Conservation (phyloP, 2,888 invertebrate species). For the Xanthia icteritia region DNA sequence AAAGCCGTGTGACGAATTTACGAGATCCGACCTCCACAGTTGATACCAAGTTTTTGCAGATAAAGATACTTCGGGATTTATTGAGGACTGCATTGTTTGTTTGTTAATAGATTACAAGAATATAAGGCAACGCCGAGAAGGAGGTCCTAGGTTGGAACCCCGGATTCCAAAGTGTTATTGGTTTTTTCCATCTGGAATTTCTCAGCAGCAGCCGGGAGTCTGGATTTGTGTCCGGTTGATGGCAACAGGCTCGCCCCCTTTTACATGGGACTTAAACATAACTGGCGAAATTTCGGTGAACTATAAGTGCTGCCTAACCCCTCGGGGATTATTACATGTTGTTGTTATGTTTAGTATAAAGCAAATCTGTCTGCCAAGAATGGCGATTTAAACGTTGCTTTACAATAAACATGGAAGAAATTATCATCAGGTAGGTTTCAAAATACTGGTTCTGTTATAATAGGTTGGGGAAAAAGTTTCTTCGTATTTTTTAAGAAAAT, state of each 20-base stretch:
- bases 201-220: background rate
- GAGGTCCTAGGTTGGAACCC: background rate
- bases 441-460: too few species aligned
- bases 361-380: too few species aligned
- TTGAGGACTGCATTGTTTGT: conserved; percentile 3
- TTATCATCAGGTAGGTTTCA: too few species aligned
- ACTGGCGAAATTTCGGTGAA: too few species aligned
- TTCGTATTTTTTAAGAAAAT: too few species aligned
- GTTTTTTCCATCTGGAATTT: background rate
- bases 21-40: conserved; percentile 70
- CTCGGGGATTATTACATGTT: too few species aligned
- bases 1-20: conserved; percentile 76
- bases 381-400: too few species aligned
- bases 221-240: background rate
- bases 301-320: too few species aligned
- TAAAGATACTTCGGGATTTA: conserved; percentile 38
- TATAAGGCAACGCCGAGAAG: background rate
- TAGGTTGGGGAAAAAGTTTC: too few species aligned
- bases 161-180: background rate
- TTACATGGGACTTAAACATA: too few species aligned
- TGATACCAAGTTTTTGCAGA: conserved; percentile 67
- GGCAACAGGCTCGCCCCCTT: background rate
- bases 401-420: too few species aligned
- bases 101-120: conserved; percentile 2
- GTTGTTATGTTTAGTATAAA: too few species aligned